Evolutionary conservation across 2,113 vertebrate genomes (phyloP), one percentile per base, ranked within the genome.

Genomic region (Polypterus bichir): DNA sequence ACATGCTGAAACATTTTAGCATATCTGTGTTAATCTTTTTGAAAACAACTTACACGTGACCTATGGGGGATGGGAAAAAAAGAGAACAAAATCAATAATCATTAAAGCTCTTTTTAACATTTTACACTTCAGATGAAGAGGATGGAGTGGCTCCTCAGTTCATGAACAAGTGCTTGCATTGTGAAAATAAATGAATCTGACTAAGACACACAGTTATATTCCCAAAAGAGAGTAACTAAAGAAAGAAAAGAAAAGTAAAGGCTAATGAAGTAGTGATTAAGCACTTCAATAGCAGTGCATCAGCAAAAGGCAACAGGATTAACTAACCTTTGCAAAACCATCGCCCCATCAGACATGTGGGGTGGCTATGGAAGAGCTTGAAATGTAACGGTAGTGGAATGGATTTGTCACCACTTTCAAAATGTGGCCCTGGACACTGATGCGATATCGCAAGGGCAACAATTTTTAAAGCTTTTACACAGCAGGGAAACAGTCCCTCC

Each of bases 301-400:
- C 53, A 54, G 27, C 27, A 27, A 27, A 10, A 49, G 66, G 49
- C 67, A 56, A 10, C 62, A 54, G 58, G 48, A 47, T 59, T 62
- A 46, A 60, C 55, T 52, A 49, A 60, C 59, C 59, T 47, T 53
- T 44, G 46, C 5, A 65, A 56, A 58, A 65, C 60, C 48, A 48
- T 52, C 46, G 63, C 59, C 47, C 47, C 57, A n/a, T 47, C 57
- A 58, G 9, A 44, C 44, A 58, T 58, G 56, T 45, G 56, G n/a
- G 44, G 9, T 27, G 5, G 54, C 54, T 11, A 9, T 58, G 56
- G 56, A 27, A 58, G 27, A 45, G 27, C 9, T 2, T n/a, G 8
- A 58, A 58, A 44, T 7, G 44, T 9, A 51, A 51, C 9, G 49
- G 49, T 51, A 9, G 9, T 51, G 49, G 49, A 58, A 45, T 44